phyloP scores from a whole-genome alignment of 2,113 vertebrate genomes.

The Indicator indicator region DNA sequence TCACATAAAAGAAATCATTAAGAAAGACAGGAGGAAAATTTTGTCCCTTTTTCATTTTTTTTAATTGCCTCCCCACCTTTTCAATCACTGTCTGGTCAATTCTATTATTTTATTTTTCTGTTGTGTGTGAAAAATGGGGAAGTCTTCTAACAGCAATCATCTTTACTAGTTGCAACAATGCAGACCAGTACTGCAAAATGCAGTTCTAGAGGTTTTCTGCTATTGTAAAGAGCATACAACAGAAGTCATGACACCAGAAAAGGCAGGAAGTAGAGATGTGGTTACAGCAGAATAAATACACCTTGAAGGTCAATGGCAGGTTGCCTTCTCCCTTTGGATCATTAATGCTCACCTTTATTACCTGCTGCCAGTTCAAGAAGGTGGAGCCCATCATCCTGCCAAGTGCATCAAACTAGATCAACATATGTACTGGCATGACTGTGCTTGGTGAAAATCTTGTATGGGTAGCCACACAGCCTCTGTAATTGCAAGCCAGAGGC shows the following conservation, averaged over 20 bases:
- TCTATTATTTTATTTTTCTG: not conserved
- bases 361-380: not conserved
- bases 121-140: not conserved
- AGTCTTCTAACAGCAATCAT: not conserved
- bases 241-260: not conserved
- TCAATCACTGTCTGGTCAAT: not conserved
- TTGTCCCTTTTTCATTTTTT: not conserved
- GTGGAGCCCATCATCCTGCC: not conserved
- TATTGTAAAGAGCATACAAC: not conserved
- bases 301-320: not conserved
- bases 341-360: not conserved
- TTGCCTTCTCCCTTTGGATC: not conserved
- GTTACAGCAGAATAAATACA: not conserved
- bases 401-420: not conserved
- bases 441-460: not conserved
- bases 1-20: not conserved
- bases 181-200: not conserved
- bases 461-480: not conserved
- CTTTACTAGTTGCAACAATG: not conserved
- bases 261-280: not conserved
- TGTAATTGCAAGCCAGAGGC: not conserved
- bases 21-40: not conserved
- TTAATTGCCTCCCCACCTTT: too few relatives aligned
- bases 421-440: not conserved
- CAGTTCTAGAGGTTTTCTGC: not conserved